Base-by-base conservation (phyloP, 1,140 invertebrate genomes). In the Philopotamus ludificatus region DNA sequence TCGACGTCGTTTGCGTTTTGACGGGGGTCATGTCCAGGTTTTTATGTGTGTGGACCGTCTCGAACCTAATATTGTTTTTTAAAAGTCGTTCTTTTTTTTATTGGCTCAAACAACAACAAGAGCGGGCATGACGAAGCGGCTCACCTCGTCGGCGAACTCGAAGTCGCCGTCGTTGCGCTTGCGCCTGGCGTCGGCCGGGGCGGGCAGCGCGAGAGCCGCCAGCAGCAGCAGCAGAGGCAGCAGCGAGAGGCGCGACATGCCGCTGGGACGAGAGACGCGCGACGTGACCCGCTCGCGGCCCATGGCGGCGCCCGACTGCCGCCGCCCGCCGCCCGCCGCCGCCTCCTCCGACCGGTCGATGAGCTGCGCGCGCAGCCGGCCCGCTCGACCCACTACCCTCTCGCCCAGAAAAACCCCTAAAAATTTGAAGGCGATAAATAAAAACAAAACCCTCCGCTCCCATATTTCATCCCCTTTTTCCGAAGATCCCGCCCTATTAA, bases 101-200 rank as follows among this genome's bases (percentile, higher is more conserved):
- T n/a, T n/a, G n/a, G n/a, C n/a, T n/a, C n/a, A n/a, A n/a, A n/a
- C n/a, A n/a, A n/a, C n/a, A n/a, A n/a, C n/a, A 44, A 42, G 21
- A 44, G 55, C 4, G 34, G 55, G 1, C 18, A 10, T 26, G 1
- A 18, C 3, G n/a, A 15, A 44, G 18, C 18, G 58, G 50, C 59
- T 44, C 73, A 87, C 86, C 84, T 87, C 85, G 73, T 87, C 86
- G 62, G 84, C 85, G 70, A 87, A 87, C 70, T 87, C 86, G 72
- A 87, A 87, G 70, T 87, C 86, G 8, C 85, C 85, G 65, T 87
- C 86, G 73, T 86, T 87, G 70, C 82, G 76, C 74, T 86, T 85
- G 70, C 76, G 81, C 71, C 77, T 83, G 64, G 78, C 81, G 54
- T 84, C 82, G 50, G 70, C 72, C 44, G 73, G 72, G 12, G 75